Evolutionary conservation across 2,888 invertebrate species (phyloP).

Genomic region (Mythimna pallens): DNA sequence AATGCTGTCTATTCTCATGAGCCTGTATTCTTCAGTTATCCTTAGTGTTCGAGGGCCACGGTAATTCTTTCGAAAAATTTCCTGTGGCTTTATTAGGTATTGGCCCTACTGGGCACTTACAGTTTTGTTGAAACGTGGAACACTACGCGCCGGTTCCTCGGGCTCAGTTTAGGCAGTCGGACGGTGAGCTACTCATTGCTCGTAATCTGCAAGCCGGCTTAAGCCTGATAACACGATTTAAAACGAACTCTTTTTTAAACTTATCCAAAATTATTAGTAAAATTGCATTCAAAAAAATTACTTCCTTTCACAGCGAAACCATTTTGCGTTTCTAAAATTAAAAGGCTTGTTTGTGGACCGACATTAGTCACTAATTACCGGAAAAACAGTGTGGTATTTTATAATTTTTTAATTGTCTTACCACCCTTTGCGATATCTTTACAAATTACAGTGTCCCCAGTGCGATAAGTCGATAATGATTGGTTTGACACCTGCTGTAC

Average conservation of each 20-base stretch:
- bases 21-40: background rate
- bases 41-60: no score
- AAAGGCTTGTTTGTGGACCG: slow-evolving; percentile 17
- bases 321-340: slow-evolving; percentile 21
- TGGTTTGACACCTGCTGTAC: slow-evolving; percentile 82
- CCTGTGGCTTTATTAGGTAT: no score
- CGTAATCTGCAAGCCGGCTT: no score
- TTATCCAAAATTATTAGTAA: background rate
- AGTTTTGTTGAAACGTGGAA: no score
- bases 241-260: background rate
- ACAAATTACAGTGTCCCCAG: slow-evolving; percentile 65
- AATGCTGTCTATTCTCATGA: background rate
- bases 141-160: no score
- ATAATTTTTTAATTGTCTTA: slow-evolving; percentile 59
- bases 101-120: no score
- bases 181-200: no score
- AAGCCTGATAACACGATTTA: background rate
- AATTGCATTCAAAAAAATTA: background rate
- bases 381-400: slow-evolving; percentile 42
- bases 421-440: slow-evolving; percentile 55
- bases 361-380: slow-evolving; percentile 40
- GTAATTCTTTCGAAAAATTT: no score
- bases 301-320: background rate
- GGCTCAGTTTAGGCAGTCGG: no score
- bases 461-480: slow-evolving; percentile 87